Evolutionary conservation across 2,888 invertebrate genomes (phyloP), one percentile per base, ranked within the genome.

Genomic region (Drosophila kanekoi): DNA sequence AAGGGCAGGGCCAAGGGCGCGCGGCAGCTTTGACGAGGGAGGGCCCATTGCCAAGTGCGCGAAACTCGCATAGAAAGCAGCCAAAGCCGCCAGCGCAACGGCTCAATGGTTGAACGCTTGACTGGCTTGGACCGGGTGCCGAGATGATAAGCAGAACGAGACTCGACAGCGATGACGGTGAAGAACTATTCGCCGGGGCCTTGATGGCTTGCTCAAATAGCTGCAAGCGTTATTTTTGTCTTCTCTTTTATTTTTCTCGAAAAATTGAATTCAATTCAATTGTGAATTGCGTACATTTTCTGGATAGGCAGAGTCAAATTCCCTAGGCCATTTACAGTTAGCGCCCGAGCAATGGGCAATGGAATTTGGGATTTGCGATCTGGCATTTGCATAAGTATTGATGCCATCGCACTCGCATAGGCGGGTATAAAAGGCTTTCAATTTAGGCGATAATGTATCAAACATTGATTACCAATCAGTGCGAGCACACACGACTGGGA

Each of bases 381-480:
- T 11, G 48, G 52, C 71, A 67, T 74, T 79, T 82, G 82, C 85
- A 86, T 83, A 56, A 14, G 52, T 65, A 10, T 47, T 48, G 56
- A 38, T 47, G 52, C 49, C 54, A 14, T n/a, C 40, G 40, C 4
- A 40, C 45, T 11, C 28, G 28, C 52, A 33, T 13, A 28, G 20
- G 52, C 51, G 69, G 66, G 83, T 90, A 90, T 90, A 90, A 85
- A 91, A 90, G 82, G 62, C 75, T 41, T 63, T 38, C 72, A 59
- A 62, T 63, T 57, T 40, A 62, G 23, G 16, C 61, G 71, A 64
- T 77, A 81, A 69, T 75, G 75, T 81, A 90, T 90, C 90, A 90
- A 79, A 89, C 73, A 82, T 85, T 74, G 77, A 81, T 83, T 88
- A 79, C 69, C 90, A 72, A 85, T 87, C 84, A 70, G 68, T 77